Percentiles rank a stretch among this genome's conserved stretches.
These are phyloP conservation scores for Thrips palmi DNA, from an alignment of 1,140 invertebrate species.

Conservation along the genomic window DNA sequence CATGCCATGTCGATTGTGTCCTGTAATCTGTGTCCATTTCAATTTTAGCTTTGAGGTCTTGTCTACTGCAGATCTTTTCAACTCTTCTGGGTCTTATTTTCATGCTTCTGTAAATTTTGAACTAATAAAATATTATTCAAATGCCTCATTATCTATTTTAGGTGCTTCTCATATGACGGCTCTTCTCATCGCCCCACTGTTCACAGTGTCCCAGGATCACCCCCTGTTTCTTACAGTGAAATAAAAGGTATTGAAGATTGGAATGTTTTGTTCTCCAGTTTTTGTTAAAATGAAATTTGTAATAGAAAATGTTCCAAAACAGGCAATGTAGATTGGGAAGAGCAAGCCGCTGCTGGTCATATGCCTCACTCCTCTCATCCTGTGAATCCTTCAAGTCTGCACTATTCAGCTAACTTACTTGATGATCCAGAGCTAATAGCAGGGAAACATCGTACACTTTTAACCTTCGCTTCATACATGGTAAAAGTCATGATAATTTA, in stretches of 20 bases:
- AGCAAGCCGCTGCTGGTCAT: slow-evolving; percentile 16
- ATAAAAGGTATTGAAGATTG: slow-evolving; percentile 7
- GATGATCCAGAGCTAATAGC: slow-evolving; percentile 92
- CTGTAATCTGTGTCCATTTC: too few relatives aligned
- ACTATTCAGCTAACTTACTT: slow-evolving; percentile 73
- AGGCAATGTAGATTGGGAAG: too few relatives aligned
- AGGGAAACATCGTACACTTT: slow-evolving; percentile 80
- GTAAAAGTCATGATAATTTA: slow-evolving; percentile 29
- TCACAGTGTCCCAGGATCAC: slow-evolving; percentile 33
- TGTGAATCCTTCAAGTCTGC: slow-evolving; percentile 14
- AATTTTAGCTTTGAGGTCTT: too few relatives aligned
- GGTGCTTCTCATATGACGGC: slow-evolving; percentile 62
- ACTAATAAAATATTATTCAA: too few relatives aligned
- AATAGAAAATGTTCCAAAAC: too few relatives aligned
- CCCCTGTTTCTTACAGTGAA: slow-evolving; percentile 31
- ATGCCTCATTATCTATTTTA: too few relatives aligned
- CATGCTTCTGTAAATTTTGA: too few relatives aligned
- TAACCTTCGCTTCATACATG: slow-evolving; percentile 93
- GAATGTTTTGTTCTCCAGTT: too few relatives aligned
- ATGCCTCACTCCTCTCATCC: slow-evolving; percentile 3
- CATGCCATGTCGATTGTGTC: too few relatives aligned
- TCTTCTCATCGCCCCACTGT: slow-evolving; percentile 32
- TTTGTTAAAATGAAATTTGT: too few relatives aligned
- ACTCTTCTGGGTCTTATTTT: too few relatives aligned
- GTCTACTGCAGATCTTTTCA: too few relatives aligned